phyloP scores from a whole-genome alignment of 2,113 vertebrate species.

The Anthoscopus minutus region DNA sequence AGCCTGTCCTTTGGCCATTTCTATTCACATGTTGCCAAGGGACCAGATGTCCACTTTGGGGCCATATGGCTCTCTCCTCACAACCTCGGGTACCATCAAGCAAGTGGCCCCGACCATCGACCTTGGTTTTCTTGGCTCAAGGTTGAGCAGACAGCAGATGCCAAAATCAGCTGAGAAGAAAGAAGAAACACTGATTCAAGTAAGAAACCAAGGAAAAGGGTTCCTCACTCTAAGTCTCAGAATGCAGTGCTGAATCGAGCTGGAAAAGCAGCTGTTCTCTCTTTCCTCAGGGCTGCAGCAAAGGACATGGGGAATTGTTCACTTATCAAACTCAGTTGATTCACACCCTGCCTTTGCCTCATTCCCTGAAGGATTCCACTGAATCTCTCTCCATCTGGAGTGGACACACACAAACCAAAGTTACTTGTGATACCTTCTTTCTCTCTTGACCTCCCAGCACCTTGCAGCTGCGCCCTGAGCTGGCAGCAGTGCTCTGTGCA shows the following conservation, averaged over 20 bases:
- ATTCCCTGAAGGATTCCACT: neutral
- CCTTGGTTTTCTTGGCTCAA: neutral
- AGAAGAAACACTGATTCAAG: too few relatives aligned
- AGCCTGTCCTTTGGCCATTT: neutral
- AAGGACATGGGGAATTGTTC: neutral
- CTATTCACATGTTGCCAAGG: neutral
- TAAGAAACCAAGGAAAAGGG: too few relatives aligned
- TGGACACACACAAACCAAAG: neutral
- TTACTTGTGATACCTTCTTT: neutral
- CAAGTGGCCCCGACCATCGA: fast-evolving
- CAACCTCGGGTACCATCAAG: neutral
- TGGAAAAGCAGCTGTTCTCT: too few relatives aligned
- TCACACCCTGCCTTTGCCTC: too few relatives aligned
- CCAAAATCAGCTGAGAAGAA: neutral
- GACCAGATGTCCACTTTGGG: neutral
- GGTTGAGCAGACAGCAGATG: neutral
- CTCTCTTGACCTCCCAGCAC: neutral
- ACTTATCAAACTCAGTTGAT: neutral
- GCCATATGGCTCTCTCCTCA: neutral
- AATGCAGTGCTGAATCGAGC: too few relatives aligned
- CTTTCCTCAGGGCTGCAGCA: too few relatives aligned
- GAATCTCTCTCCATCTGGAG: neutral
- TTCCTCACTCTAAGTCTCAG: too few relatives aligned
- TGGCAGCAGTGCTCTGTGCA: too few relatives aligned
- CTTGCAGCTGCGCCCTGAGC: neutral